These are phyloP conservation scores for Uromys caudimaculatus DNA, from an alignment of 2,797 vertebrate genomes.

Conservation along the genomic window DNA sequence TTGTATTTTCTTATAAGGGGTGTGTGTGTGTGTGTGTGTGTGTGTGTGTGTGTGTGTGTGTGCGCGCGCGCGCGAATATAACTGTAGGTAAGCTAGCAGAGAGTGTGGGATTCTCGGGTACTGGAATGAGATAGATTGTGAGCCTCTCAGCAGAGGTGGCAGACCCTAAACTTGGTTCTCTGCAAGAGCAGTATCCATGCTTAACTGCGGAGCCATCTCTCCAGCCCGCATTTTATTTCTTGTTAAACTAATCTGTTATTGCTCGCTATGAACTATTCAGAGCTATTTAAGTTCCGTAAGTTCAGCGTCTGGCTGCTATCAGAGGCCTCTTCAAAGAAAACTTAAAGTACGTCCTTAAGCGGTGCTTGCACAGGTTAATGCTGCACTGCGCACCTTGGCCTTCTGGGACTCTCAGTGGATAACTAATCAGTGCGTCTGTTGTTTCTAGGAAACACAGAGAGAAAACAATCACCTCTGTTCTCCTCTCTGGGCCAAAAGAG, in stretches of 20 bases:
- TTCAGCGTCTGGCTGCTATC: not conserved
- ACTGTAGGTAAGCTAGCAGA: not conserved
- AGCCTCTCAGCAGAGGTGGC: not conserved
- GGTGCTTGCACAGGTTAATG: not conserved
- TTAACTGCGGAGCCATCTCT: not conserved
- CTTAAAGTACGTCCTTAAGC: not conserved
- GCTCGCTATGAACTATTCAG: not conserved
- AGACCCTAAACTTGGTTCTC: not conserved
- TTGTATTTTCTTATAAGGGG: not conserved
- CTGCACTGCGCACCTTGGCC: not conserved
- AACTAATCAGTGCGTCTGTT: conserved; percentile 70
- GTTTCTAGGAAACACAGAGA: conserved; percentile 75
- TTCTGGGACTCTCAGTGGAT: not conserved
- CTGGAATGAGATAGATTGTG: not conserved
- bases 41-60: not conserved
- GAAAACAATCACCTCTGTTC: conserved; percentile 74
- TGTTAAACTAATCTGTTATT: not conserved
- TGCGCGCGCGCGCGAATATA: too few relatives aligned
- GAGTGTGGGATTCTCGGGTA: too few relatives aligned
- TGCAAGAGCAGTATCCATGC: not conserved
- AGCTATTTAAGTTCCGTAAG: conserved; percentile 19
- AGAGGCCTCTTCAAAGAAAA: not conserved
- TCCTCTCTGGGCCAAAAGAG: conserved; percentile 36
- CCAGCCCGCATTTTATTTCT: not conserved
- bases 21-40: not conserved